phyloP scores from a whole-genome alignment of 2,888 invertebrate genomes.

The Nomada flava region DNA sequence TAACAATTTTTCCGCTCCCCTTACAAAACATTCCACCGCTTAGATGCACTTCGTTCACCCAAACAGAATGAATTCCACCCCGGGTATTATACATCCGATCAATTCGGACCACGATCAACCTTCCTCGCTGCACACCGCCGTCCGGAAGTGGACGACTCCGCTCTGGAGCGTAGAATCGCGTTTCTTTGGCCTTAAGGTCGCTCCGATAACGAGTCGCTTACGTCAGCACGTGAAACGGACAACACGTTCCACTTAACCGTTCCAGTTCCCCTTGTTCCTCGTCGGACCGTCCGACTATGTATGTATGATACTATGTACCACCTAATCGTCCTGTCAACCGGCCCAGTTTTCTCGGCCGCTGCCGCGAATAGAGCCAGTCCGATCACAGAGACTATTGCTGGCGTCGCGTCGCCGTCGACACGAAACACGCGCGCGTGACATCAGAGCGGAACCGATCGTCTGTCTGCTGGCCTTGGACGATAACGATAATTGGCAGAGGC shows the following conservation, averaged over 20 bases:
- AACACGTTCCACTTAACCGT: slow-evolving; percentile 15
- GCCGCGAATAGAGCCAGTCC: slow-evolving; percentile 28
- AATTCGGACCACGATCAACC: background rate
- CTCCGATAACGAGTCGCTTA: slow-evolving; percentile 61
- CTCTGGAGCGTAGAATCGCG: slow-evolving; percentile 31
- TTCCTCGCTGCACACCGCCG: background rate
- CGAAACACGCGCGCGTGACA: slow-evolving; percentile 18
- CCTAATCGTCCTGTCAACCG: slow-evolving; percentile 47
- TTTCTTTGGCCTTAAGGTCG: slow-evolving; percentile 66
- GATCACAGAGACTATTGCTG: slow-evolving; percentile 3
- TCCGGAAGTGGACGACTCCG: background rate
- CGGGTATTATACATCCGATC: background rate
- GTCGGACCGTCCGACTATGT: slow-evolving; percentile 10
- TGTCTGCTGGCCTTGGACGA: slow-evolving; percentile 65
- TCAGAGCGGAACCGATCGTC: slow-evolving; percentile 55
- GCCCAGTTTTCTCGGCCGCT: slow-evolving; percentile 29
- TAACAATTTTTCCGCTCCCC: too few species aligned
- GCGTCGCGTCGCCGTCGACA: background rate
- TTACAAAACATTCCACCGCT: too few species aligned
- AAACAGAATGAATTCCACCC: background rate
- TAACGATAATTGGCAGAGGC: slow-evolving; percentile 68
- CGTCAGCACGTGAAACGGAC: slow-evolving; percentile 53
- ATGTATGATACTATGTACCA: background rate
- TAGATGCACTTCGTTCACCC: too few species aligned
- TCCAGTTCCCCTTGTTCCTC: slow-evolving; percentile 3